Evolutionary conservation across 2,797 vertebrate species (phyloP).

Genomic region (Echiichthys vipera): DNA sequence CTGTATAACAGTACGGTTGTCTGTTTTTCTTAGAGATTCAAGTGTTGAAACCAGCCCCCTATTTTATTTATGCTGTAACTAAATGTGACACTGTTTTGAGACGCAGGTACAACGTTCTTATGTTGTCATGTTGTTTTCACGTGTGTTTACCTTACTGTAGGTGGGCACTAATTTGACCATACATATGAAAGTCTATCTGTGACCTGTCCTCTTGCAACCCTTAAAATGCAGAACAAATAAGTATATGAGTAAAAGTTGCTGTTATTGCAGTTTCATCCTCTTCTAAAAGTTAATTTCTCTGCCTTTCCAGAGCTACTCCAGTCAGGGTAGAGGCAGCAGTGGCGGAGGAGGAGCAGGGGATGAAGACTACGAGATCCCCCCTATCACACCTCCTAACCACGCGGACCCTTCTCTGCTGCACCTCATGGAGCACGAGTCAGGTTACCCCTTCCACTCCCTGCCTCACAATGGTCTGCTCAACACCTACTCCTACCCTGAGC

Average conservation of each 20-base stretch:
- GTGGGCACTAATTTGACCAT: not conserved
- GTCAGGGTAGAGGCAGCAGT: conserved; percentile 79
- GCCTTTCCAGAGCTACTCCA: conserved; percentile 78
- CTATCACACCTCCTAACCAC: conserved; percentile 97
- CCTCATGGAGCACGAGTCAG: conserved; percentile 94
- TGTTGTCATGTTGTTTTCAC: conserved; percentile 2
- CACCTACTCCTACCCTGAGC: conserved; percentile 96
- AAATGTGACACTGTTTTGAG: conserved; percentile 17
- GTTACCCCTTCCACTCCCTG: conserved; percentile 96
- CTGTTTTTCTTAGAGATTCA: conserved; percentile 12
- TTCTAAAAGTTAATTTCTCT: not conserved
- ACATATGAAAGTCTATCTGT: conserved; percentile 10
- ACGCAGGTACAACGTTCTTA: conserved; percentile 6
- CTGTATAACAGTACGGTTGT: not conserved
- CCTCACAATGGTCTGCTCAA: conserved; percentile 96
- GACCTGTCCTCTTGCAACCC: not conserved
- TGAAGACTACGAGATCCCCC: conserved; percentile 99
- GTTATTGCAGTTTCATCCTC: not conserved
- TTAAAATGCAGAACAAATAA: not conserved
- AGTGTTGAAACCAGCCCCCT: not conserved
- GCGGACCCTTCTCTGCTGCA: conserved; percentile 95
- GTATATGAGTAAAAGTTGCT: not conserved
- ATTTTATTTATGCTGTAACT: conserved; percentile 17
- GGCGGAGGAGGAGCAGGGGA: conserved; percentile 88
- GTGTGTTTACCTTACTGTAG: not conserved